phyloP scores from a whole-genome alignment of 2,113 vertebrate genomes.

The Sakesphorus luctuosus region DNA sequence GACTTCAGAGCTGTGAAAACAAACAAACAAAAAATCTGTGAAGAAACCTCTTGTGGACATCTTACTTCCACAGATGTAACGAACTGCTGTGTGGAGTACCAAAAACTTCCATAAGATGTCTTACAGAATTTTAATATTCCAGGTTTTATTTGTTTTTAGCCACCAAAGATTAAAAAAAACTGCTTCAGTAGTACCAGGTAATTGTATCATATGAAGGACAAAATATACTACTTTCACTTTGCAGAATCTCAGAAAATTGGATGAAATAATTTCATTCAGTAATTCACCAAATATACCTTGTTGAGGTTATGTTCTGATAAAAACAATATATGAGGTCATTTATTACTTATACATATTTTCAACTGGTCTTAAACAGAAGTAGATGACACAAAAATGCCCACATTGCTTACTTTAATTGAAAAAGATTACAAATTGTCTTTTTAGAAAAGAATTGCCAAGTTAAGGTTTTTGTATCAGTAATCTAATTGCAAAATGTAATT shows the following conservation, averaged over 20 bases:
- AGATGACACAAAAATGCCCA: not conserved
- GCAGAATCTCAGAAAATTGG: not conserved
- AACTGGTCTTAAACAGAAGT: not conserved
- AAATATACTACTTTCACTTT: not conserved
- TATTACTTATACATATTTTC: not conserved
- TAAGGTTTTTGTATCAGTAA: not conserved
- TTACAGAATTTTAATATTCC: not conserved
- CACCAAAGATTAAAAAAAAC: not conserved
- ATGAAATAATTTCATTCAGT: not conserved
- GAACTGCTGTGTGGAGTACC: not conserved
- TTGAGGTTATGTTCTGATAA: not conserved
- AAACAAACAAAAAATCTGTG: not conserved
- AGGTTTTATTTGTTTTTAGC: not conserved
- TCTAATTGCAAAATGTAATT: slow-evolving; percentile 42
- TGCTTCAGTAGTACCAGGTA: not conserved
- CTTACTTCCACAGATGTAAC: not conserved
- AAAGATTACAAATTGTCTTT: not conserved
- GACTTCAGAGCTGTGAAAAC: not conserved
- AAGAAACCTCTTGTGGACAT: not conserved
- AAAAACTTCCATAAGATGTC: not conserved
- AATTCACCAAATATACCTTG: not conserved
- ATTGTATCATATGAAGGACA: not conserved
- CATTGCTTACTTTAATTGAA: not conserved
- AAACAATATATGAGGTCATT: not conserved
- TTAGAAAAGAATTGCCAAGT: not conserved